Conservation (phyloP, 2,888 invertebrate genomes). For the Polietes domitor region DNA sequence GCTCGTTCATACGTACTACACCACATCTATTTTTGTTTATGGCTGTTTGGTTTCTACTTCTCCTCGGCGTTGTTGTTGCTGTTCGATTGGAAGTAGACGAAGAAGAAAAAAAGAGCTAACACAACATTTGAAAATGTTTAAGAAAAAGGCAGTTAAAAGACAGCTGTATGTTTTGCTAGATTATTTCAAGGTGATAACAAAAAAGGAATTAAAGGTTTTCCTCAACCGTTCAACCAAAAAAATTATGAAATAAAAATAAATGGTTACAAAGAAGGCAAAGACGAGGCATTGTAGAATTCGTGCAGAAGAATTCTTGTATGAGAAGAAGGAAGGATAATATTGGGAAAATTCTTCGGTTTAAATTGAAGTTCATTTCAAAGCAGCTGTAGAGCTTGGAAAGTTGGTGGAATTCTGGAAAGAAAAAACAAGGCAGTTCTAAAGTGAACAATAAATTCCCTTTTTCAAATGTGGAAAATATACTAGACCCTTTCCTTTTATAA, state of each 20-base stretch:
- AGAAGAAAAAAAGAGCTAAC: not conserved
- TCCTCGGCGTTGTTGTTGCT: not conserved
- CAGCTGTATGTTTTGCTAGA: constrained; percentile 61
- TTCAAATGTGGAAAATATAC: too few species aligned
- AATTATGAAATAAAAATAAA: constrained; percentile 1
- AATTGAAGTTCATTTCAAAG: too few species aligned
- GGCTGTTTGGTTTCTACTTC: constrained; percentile 28
- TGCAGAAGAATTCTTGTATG: not conserved
- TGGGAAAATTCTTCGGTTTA: too few species aligned
- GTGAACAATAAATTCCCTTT: too few species aligned
- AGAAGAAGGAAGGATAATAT: not conserved
- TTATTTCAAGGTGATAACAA: constrained; percentile 64
- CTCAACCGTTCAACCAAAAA: not conserved
- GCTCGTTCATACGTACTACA: not conserved
- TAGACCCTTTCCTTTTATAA: too few species aligned
- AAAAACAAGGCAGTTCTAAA: too few species aligned
- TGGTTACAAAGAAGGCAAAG: not conserved
- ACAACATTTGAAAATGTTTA: constrained; percentile 38
- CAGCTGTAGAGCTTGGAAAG: too few species aligned
- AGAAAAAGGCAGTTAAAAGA: constrained; percentile 59
- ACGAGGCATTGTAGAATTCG: not conserved
- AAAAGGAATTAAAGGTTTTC: constrained; percentile 42
- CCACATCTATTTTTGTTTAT: constrained; percentile 58
- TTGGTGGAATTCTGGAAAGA: too few species aligned
- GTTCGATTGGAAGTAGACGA: not conserved